A percentile compares a stretch with the other conserved stretches of the same genome.
These are phyloP conservation scores for Columbina picui DNA, from an alignment of 2,113 vertebrate species.

Conservation along the genomic window DNA sequence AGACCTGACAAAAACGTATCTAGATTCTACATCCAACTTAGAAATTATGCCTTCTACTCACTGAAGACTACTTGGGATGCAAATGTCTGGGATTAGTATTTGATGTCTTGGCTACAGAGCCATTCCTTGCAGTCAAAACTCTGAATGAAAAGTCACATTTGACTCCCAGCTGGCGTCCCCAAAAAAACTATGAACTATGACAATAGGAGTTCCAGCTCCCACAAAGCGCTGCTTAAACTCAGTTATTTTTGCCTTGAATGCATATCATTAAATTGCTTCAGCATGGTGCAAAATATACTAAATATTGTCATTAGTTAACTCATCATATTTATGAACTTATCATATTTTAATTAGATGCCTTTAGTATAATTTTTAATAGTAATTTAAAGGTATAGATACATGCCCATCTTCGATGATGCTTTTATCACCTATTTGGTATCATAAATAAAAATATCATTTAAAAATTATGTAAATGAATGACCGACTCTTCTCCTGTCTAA, in stretches of 20 bases:
- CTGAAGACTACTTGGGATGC: background rate
- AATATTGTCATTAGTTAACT: background rate
- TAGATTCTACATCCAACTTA: background rate
- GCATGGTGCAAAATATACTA: background rate
- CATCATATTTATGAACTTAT: background rate
- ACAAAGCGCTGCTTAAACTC: background rate
- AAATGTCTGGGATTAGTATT: background rate
- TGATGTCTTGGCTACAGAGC: rapidly evolving
- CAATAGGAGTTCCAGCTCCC: background rate
- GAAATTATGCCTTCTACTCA: background rate
- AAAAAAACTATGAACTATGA: background rate
- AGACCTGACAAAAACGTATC: background rate
- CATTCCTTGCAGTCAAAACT: background rate
- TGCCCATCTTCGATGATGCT: background rate
- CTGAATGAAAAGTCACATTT: background rate
- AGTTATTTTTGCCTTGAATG: background rate
- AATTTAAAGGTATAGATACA: conserved; percentile 11
- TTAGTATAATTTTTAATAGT: conserved; percentile 2
- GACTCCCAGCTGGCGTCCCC: background rate
- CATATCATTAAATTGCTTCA: background rate
- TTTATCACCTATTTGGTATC: background rate
- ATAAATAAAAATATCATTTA: background rate
- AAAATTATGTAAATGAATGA: background rate
- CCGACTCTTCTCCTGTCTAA: background rate
- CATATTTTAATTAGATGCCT: background rate